Base-by-base conservation (phyloP, 92 coral and sea anemone species). In the Diadumene lineata region DNA sequence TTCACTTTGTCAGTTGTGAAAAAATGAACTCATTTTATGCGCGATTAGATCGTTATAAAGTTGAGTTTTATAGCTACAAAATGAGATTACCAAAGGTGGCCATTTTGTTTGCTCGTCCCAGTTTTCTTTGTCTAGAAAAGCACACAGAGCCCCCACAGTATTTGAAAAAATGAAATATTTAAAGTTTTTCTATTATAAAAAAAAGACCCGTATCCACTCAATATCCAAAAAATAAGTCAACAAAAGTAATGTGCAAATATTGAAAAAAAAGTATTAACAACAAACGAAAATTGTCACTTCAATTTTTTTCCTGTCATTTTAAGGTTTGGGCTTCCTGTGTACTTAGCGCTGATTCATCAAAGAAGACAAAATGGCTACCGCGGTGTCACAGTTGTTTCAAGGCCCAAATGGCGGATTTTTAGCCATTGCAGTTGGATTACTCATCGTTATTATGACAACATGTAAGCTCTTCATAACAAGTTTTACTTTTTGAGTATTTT, bases 391-490 rank as follows among this genome's bases (percentile, higher is more conserved):
- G 73, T 69, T 92, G 0, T 79, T 94, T 56, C 68, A 89, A 64
- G 93, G 97, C 31, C 85, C 96, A 48, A 84, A 92, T 82, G 97
- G 86, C 55, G 86, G 90, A 1, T 10, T 73, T 26, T 80, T 86
- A 50, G 97, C 89, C 7, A 61, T 94, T 75, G 81, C 72, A 51
- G 60, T 74, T 31, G 98, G 94, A 23, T 28, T 68, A 67, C 34
- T 92, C 19, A 64, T 94, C 56, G 93, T 94, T 31, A 33, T 94
- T 51, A 43, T 91, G n/a, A 94, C 98, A 16, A 75, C 87, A 82
- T 90, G 98, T 92, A 71, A 60, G 84, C 43, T 16, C 23, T 65
- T 50, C 21, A 26, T 33, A 60, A 29, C 26, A 24, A 7, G 2
- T 22, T 10, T 17, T 24, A 0, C 43, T 56, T 30, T 55, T 27